These are phyloP conservation scores for Yasuhikotakia modesta DNA, from an alignment of 2,797 vertebrate species.

Conservation along the genomic window DNA sequence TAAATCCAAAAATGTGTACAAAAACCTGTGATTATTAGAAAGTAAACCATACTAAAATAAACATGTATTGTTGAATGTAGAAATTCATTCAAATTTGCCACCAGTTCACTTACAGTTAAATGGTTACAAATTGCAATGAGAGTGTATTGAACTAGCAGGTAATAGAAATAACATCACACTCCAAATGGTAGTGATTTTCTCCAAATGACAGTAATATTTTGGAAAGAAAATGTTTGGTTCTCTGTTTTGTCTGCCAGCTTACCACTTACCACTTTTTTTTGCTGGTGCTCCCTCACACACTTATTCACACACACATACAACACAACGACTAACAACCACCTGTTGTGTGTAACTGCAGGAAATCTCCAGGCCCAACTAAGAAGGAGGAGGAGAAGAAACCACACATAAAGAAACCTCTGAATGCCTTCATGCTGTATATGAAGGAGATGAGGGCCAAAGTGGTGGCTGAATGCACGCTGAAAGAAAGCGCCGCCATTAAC, in stretches of 20 bases:
- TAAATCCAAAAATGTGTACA: too few relatives aligned
- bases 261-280: background rate
- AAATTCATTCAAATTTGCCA: too few relatives aligned
- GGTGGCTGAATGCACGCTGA: constrained; percentile 97
- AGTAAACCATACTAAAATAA: too few relatives aligned
- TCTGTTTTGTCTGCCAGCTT: too few relatives aligned
- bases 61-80: too few relatives aligned
- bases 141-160: background rate
- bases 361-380: constrained; percentile 84
- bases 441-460: constrained; percentile 99
- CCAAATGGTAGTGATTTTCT: background rate
- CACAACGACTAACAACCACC: constrained; percentile 8
- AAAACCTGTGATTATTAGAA: too few relatives aligned
- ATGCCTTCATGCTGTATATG: constrained; percentile 99
- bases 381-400: constrained; percentile 91
- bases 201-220: background rate
- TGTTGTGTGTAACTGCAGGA: constrained; percentile 73
- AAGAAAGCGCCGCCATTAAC: constrained; percentile 97
- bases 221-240: too few relatives aligned
- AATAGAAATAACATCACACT: background rate
- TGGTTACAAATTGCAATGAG: too few relatives aligned
- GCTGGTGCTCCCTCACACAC: background rate
- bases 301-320: background rate
- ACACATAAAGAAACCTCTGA: constrained; percentile 97
- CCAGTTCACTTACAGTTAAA: too few relatives aligned